phyloP scores from a whole-genome alignment of 2,113 vertebrate species.

The Corythoichthys intestinalis region DNA sequence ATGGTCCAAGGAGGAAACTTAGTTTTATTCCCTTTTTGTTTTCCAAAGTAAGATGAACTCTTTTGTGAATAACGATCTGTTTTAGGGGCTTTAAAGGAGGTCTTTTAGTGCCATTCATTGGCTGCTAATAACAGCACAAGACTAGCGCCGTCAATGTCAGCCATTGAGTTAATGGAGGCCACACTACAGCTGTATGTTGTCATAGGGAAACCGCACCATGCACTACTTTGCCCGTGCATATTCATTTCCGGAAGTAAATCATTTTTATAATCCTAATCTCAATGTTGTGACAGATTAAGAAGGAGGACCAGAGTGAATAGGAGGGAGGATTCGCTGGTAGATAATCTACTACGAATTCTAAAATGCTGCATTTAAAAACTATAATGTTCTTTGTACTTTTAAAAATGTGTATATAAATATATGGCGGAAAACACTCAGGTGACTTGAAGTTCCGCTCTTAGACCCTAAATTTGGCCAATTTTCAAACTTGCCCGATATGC shows the following conservation, averaged over 20 bases:
- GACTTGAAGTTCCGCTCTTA: too few relatives aligned
- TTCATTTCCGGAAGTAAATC: slow-evolving; percentile 77
- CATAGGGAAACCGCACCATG: slow-evolving; percentile 17
- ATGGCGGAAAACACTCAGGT: background rate
- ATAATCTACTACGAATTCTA: slow-evolving; percentile 55
- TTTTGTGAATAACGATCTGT: background rate
- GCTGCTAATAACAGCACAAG: too few relatives aligned
- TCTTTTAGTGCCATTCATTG: too few relatives aligned
- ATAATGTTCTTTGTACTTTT: slow-evolving; percentile 13
- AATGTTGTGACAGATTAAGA: slow-evolving; percentile 69
- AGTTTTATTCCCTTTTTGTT: background rate
- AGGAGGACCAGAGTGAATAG: slow-evolving; percentile 21
- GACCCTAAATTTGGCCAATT: too few relatives aligned
- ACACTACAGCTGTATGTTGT: slow-evolving; percentile 11
- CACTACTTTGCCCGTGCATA: slow-evolving; percentile 41
- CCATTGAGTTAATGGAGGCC: background rate
- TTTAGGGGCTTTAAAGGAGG: too few relatives aligned
- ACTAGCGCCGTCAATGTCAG: too few relatives aligned
- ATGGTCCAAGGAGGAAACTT: background rate
- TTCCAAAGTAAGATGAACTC: background rate
- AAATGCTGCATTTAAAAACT: slow-evolving; percentile 31
- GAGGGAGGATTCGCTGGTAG: slow-evolving; percentile 25
- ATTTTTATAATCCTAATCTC: slow-evolving; percentile 79
- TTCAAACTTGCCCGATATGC: too few relatives aligned
- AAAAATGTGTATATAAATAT: slow-evolving; percentile 7